phyloP scores from a whole-genome alignment of 2,888 invertebrate genomes.

The Nymphalis c-album region DNA sequence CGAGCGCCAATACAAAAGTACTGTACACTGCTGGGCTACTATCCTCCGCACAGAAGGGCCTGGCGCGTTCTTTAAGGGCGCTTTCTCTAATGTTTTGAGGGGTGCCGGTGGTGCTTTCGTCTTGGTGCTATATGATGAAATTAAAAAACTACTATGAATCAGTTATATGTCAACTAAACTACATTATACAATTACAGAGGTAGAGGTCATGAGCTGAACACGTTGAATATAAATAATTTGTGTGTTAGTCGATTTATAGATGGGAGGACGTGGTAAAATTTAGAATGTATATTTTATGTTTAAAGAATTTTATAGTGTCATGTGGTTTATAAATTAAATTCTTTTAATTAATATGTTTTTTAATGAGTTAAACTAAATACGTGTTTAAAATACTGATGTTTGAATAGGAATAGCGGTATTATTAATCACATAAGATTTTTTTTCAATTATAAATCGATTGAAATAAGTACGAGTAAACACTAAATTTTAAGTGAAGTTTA shows the following conservation, averaged over 20 bases:
- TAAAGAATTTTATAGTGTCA: not conserved
- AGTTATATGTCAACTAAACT: not conserved
- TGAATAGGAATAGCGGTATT: too few relatives aligned
- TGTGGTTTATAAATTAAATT: conserved; percentile 2
- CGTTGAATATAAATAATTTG: not conserved
- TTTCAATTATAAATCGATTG: too few relatives aligned
- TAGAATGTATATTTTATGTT: conserved; percentile 18
- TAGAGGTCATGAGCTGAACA: too few relatives aligned
- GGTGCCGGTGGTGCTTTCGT: conserved; percentile 97
- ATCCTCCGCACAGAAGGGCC: conserved; percentile 90
- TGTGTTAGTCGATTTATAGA: not conserved
- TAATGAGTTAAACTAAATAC: not conserved
- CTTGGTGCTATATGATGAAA: conserved; percentile 92
- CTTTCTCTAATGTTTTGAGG: conserved; percentile 94
- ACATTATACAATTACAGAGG: not conserved
- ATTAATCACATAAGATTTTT: too few relatives aligned
- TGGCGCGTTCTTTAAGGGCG: conserved; percentile 96
- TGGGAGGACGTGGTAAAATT: conserved; percentile 12
- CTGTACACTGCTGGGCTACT: conserved; percentile 92
- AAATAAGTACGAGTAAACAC: too few relatives aligned
- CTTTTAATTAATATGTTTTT: not conserved
- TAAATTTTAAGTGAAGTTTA: too few relatives aligned
- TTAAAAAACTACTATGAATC: conserved; percentile 85
- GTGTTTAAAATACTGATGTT: too few relatives aligned
- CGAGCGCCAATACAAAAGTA: conserved; percentile 93